Evolutionary conservation across 2,888 invertebrate species (phyloP).

Genomic region (Hymenopus coronatus): DNA sequence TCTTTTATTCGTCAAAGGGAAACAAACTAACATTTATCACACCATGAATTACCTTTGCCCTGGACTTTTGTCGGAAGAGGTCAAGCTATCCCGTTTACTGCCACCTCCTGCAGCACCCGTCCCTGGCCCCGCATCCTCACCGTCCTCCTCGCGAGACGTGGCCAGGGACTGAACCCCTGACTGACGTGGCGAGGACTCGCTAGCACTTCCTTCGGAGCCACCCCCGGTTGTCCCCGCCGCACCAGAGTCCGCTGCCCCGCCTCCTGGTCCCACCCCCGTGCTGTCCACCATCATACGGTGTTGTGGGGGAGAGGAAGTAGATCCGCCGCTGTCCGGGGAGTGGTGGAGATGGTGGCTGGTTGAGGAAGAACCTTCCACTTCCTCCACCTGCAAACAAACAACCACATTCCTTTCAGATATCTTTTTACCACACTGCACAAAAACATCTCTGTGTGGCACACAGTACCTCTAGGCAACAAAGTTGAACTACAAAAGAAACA

Average conservation of each 20-base stretch:
- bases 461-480: neutral
- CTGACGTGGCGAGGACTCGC: slow-evolving; percentile 19
- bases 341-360: slow-evolving; percentile 15
- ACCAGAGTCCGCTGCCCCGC: slow-evolving; percentile 22
- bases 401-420: neutral
- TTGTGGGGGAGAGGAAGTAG: slow-evolving; percentile 4
- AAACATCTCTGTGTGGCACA: neutral
- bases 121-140: slow-evolving; percentile 39
- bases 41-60: slow-evolving; percentile 58
- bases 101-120: slow-evolving; percentile 36
- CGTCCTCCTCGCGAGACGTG: slow-evolving; percentile 65
- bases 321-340: slow-evolving; percentile 11
- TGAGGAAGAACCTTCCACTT: slow-evolving; percentile 39
- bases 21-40: neutral
- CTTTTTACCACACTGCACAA: neutral
- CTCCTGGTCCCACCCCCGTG: slow-evolving; percentile 42
- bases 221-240: neutral
- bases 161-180: slow-evolving; percentile 54
- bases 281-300: slow-evolving; percentile 40
- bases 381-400: slow-evolving; percentile 40
- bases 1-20: neutral
- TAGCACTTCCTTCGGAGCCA: slow-evolving; percentile 12
- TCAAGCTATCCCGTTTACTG: slow-evolving; percentile 42
- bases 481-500: no score
- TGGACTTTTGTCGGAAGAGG: slow-evolving; percentile 68